A percentile compares a stretch with the other conserved stretches of the same genome.
phyloP scores from a whole-genome alignment of 1,140 invertebrate species.

The Stegodyphus mimosarum region DNA sequence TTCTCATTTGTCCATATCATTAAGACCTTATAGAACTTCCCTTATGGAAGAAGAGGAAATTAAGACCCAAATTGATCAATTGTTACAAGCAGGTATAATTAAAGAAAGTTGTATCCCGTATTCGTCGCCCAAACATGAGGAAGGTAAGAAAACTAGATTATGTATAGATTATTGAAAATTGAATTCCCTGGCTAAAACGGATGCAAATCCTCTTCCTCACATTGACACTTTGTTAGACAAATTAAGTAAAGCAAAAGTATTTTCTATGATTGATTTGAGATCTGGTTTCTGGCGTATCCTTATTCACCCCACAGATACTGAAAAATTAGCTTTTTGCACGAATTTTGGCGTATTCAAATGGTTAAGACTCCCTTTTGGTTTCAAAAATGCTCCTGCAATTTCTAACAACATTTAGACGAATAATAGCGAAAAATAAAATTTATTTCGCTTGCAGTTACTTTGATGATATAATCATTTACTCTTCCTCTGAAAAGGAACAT shows the following conservation, averaged over 20 bases:
- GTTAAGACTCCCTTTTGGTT: constrained; percentile 22
- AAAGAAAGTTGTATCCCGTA: constrained; percentile 16
- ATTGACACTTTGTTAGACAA: background rate
- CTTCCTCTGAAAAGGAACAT: constrained; percentile 8
- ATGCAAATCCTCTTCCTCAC: background rate
- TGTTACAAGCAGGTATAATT: constrained; percentile 34
- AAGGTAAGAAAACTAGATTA: constrained; percentile 16
- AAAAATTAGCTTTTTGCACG: constrained; percentile 49
- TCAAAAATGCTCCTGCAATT: constrained; percentile 64
- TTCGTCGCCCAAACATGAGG: constrained; percentile 40
- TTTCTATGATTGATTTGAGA: constrained; percentile 15
- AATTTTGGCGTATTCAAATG: background rate
- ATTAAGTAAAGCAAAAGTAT: constrained; percentile 23
- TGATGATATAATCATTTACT: constrained; percentile 63
- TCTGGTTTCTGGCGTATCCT: background rate
- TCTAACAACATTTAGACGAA: constrained; percentile 64
- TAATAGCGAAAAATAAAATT: constrained; percentile 59
- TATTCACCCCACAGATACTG: constrained; percentile 34
- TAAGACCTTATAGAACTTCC: constrained; percentile 35
- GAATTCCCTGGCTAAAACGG: constrained; percentile 7
- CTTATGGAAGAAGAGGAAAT: constrained; percentile 23
- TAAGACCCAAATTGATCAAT: constrained; percentile 22
- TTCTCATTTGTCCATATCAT: constrained; percentile 18
- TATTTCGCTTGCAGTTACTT: constrained; percentile 63
- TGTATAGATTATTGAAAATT: constrained; percentile 17